Conservation (phyloP, 1,140 invertebrate species). For the Lucilia sericata region DNA sequence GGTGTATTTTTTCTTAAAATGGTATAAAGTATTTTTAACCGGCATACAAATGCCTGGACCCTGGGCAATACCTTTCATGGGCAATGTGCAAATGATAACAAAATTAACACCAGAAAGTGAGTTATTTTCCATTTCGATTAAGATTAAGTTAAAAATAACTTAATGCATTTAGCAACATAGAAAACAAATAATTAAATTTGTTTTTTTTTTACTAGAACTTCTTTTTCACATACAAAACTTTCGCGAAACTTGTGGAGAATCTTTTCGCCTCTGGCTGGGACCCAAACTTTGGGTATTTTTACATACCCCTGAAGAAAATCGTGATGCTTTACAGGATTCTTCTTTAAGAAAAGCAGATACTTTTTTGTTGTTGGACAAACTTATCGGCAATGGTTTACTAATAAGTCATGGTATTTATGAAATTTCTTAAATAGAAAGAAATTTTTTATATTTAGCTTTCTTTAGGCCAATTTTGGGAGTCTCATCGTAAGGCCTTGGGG, state of each 20-base stretch:
- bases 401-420: conserved; percentile 56
- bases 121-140: conserved; percentile 45
- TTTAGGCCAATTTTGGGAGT: conserved; percentile 53
- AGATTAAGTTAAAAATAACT: not conserved
- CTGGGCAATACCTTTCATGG: conserved; percentile 59
- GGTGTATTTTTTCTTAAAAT: conserved; percentile 28
- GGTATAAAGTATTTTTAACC: conserved; percentile 38
- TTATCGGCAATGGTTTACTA: conserved; percentile 61
- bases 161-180: not conserved
- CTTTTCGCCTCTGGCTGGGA: conserved; percentile 62
- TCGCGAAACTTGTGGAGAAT: conserved; percentile 53
- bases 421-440: not conserved
- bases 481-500: conserved; percentile 56
- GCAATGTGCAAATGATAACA: conserved; percentile 62
- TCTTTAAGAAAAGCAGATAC: conserved; percentile 55
- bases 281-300: conserved; percentile 63
- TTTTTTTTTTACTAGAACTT: conserved; percentile 51
- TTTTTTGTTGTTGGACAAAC: conserved; percentile 56
- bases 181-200: not conserved
- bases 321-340: conserved; percentile 57
- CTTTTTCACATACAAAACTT: conserved; percentile 57
- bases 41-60: conserved; percentile 54
- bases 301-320: conserved; percentile 59
- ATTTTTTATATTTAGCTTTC: not conserved
- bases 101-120: conserved; percentile 63